Evolutionary conservation across 1,140 invertebrate species (phyloP), one percentile per base, ranked within the genome.

Genomic region (Anoplolepis gracilipes): DNA sequence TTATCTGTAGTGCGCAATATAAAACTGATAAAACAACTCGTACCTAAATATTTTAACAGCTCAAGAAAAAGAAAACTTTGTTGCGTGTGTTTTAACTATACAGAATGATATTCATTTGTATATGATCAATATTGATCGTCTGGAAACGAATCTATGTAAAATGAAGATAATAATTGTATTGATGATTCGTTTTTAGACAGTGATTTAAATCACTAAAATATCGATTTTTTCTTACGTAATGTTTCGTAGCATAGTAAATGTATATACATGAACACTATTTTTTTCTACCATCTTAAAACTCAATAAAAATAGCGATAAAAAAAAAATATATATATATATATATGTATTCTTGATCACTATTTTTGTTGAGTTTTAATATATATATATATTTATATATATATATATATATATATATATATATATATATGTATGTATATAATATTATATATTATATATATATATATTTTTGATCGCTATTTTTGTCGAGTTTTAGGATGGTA

Each of bases 71-170:
- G 16, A 39, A 65, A 64, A 49, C 11, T 61, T 8, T 6, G 59
- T 30, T 25, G 19, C 6, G 2, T 49, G 13, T 30, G 28, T 3
- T 75, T 76, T 4, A 42, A 2, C 11, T 0, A 22, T 67, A 25
- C 33, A 46, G 30, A 19, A 77, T 7, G n/a, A 64, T 77, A 65
- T 64, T 39, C 7, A 65, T 64, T 49, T 64, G 13, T 64, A 64
- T 16, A 79, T 10, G 49, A 33, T 49, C 13, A 36, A 55, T 55
- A 36, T 79, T 55, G 46, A 55, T 55, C 8, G 22, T 69, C 33
- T 69, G 22, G 6, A 55, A 55, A 28, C 2, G 46, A 49, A 49
- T 49, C 16, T 67, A 33, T 25, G 39, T 61, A 11, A 76, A 76
- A 65, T 19, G 22, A 33, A 39, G 30, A 78, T n/a, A 53, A 78